Evolutionary conservation across 2,888 invertebrate genomes (phyloP).

Genomic region (Candidula unifasciata): DNA sequence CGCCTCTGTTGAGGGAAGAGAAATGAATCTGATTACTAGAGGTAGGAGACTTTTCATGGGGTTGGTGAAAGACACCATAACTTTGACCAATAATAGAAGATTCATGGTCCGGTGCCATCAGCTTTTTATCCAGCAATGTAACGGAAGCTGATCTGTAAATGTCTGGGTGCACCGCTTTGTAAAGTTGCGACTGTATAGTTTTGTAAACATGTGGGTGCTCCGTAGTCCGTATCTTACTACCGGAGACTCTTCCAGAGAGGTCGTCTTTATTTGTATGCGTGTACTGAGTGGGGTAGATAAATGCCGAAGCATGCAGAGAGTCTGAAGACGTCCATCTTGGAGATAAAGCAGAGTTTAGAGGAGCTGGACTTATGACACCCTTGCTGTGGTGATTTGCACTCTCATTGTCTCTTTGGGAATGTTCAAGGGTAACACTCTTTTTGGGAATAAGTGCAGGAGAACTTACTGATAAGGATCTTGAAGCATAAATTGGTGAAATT

Average conservation of each 20-base stretch:
- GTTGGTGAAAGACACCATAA: not conserved
- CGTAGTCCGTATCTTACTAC: not conserved
- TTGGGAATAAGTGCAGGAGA: not conserved
- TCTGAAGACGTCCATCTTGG: slow-evolving; percentile 39
- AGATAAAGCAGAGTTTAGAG: slow-evolving; percentile 48
- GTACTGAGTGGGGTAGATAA: slow-evolving; percentile 43
- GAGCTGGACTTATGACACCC: not conserved
- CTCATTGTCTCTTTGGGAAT: slow-evolving; percentile 26
- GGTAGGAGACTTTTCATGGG: not conserved
- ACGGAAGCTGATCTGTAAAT: slow-evolving; percentile 33
- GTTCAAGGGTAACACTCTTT: not conserved
- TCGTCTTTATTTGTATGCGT: not conserved
- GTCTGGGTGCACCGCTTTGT: not conserved
- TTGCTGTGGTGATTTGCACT: slow-evolving; percentile 5
- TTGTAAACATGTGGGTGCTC: slow-evolving; percentile 9
- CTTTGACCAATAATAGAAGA: not conserved
- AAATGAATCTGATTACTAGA: not conserved
- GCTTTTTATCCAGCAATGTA: slow-evolving; percentile 30
- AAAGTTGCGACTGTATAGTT: not conserved
- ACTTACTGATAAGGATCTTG: not conserved
- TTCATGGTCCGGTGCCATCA: slow-evolving; percentile 17
- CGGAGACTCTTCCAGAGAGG: not conserved
- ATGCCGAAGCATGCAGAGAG: slow-evolving; percentile 35
- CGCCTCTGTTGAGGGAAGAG: not conserved
- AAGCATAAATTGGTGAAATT: not conserved